These are phyloP conservation scores for Polydrusus pterygomalis DNA, from an alignment of 2,888 invertebrate genomes.

Conservation along the genomic window DNA sequence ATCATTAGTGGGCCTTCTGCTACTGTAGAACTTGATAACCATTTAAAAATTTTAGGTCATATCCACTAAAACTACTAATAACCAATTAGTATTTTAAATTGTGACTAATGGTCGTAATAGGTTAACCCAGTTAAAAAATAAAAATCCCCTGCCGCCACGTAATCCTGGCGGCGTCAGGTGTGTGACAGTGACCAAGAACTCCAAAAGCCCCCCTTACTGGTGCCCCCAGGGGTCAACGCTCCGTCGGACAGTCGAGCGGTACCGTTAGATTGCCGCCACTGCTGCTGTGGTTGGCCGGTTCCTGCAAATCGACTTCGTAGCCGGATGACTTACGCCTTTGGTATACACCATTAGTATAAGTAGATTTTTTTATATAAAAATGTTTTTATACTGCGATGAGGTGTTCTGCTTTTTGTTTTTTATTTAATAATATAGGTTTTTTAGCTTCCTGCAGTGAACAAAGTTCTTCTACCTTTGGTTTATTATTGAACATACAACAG, in stretches of 20 bases:
- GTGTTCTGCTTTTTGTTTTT: no score
- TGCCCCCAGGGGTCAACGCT: slow-evolving; percentile 60
- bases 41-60: slow-evolving; percentile 5
- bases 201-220: slow-evolving; percentile 65
- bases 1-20: background rate
- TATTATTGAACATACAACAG: no score
- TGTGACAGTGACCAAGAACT: slow-evolving; percentile 63
- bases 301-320: slow-evolving; percentile 34
- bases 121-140: slow-evolving; percentile 51
- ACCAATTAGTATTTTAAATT: slow-evolving; percentile 22
- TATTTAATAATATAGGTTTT: no score
- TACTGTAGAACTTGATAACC: background rate
- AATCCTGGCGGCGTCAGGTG: slow-evolving; percentile 61
- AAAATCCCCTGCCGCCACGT: slow-evolving; percentile 55
- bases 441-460: no score
- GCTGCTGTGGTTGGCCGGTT: slow-evolving; percentile 38
- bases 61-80: slow-evolving; percentile 11
- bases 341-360: background rate
- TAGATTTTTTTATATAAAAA: background rate
- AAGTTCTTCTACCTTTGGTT: no score
- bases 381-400: background rate
- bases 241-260: slow-evolving; percentile 62
- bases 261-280: slow-evolving; percentile 55
- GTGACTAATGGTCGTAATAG: slow-evolving; percentile 43
- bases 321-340: slow-evolving; percentile 3